Evolutionary conservation across 1,140 invertebrate genomes (phyloP).

Genomic region (Conus betulinus): DNA sequence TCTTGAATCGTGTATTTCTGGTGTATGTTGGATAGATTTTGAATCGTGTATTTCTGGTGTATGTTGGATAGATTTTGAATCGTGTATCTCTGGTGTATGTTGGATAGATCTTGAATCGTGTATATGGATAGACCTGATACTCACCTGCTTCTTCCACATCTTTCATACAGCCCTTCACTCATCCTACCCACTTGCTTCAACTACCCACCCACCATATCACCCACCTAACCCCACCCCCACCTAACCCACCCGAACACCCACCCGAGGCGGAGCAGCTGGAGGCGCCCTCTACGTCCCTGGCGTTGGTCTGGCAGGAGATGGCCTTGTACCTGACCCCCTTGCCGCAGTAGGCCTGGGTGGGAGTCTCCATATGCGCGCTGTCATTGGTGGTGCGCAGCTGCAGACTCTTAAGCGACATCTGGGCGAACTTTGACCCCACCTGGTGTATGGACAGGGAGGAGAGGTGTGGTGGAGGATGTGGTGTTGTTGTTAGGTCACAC

Average conservation of each 20-base stretch:
- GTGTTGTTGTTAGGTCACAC: too few species aligned
- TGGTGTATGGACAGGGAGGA: neutral
- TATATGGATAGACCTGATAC: too few species aligned
- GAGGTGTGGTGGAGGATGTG: neutral
- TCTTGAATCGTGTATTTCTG: too few species aligned
- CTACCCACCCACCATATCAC: neutral
- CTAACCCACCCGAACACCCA: neutral
- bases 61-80: too few species aligned
- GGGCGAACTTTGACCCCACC: slow-evolving; percentile 33
- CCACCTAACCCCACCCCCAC: neutral
- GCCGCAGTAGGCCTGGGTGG: slow-evolving; percentile 38
- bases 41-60: too few species aligned
- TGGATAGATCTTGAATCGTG: too few species aligned
- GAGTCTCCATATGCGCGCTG: slow-evolving; percentile 40
- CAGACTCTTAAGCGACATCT: slow-evolving; percentile 44
- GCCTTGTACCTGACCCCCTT: slow-evolving; percentile 64
- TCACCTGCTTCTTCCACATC: too few species aligned
- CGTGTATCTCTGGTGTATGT: too few species aligned
- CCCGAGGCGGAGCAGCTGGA: slow-evolving; percentile 42
- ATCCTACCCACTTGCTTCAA: too few species aligned
- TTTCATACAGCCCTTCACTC: too few species aligned
- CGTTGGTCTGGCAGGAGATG: slow-evolving; percentile 72
- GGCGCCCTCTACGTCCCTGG: slow-evolving; percentile 71
- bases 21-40: too few species aligned
- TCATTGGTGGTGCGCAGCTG: slow-evolving; percentile 27